These are phyloP conservation scores for Sebastes hubbsi DNA, from an alignment of 2,797 vertebrate species.

Conservation along the genomic window DNA sequence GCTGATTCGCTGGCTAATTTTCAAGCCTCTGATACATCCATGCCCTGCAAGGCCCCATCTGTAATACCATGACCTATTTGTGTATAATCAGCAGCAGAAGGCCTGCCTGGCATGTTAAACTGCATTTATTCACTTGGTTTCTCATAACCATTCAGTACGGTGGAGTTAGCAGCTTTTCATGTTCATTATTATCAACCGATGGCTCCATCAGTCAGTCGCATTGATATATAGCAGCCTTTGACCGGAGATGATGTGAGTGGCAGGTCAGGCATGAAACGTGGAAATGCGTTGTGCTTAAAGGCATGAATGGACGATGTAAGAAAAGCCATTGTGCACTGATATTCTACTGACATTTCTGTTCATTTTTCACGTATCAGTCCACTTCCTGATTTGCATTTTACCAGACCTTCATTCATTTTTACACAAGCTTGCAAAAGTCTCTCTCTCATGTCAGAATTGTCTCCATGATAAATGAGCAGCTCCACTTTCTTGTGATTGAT, in stretches of 20 bases:
- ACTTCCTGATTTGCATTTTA: neutral
- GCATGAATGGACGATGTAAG: neutral
- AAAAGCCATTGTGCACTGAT: neutral
- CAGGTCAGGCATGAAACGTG: constrained; percentile 29
- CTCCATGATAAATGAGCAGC: neutral
- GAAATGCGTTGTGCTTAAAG: constrained; percentile 4
- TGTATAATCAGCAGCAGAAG: constrained; percentile 38
- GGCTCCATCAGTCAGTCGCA: constrained; percentile 12
- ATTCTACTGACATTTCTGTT: neutral
- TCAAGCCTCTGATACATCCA: constrained; percentile 29
- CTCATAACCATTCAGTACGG: neutral
- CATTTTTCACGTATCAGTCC: neutral
- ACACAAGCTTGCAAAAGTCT: neutral
- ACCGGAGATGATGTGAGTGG: constrained; percentile 13
- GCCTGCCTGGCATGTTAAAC: constrained; percentile 2
- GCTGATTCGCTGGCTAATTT: constrained; percentile 50
- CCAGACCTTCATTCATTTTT: neutral
- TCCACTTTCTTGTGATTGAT: neutral
- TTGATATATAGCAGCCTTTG: constrained; percentile 33
- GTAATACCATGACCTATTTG: constrained; percentile 51
- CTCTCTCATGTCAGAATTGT: neutral
- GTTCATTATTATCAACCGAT: neutral
- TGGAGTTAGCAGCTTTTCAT: constrained; percentile 8
- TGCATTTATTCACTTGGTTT: constrained; percentile 26
- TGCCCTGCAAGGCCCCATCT: constrained; percentile 48